A percentile compares a stretch with the other conserved stretches of the same genome.
These are phyloP conservation scores for Drosophila trichaetosa DNA, from an alignment of 2,888 invertebrate genomes.

Conservation along the genomic window DNA sequence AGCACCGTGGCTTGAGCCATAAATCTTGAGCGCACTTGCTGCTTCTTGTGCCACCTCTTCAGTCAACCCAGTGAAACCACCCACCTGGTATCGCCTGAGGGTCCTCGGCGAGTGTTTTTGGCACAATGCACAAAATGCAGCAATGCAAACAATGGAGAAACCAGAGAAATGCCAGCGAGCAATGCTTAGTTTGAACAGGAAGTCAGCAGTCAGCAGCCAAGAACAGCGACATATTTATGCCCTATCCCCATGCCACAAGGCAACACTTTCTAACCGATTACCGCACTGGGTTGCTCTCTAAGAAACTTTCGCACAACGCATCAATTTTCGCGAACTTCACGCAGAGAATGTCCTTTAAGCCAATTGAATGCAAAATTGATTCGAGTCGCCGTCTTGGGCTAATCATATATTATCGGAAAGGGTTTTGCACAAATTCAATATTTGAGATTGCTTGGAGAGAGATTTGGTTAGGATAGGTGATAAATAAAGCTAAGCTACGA, in stretches of 20 bases:
- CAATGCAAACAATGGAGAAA: conserved; percentile 58
- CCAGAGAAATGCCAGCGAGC: conserved; percentile 24
- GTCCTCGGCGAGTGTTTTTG: conserved; percentile 59
- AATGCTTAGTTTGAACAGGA: conserved; percentile 19
- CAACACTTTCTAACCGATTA: conserved; percentile 31
- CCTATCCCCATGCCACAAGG: conserved; percentile 45
- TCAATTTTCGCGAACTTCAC: conserved; percentile 24
- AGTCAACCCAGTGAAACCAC: not conserved
- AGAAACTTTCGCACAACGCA: conserved; percentile 18
- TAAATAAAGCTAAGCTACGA: not conserved
- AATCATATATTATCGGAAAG: not conserved
- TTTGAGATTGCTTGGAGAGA: not conserved
- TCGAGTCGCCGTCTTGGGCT: not conserved
- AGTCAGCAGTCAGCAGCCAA: conserved; percentile 8
- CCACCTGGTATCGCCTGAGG: conserved; percentile 67
- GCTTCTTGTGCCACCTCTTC: conserved; percentile 17
- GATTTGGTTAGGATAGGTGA: not conserved
- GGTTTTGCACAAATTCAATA: not conserved
- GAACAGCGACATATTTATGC: conserved; percentile 59
- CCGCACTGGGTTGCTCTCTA: conserved; percentile 15
- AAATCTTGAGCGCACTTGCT: conserved; percentile 75
- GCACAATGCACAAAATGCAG: conserved; percentile 76
- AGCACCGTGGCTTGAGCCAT: conserved; percentile 60
- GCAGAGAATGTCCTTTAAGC: not conserved
- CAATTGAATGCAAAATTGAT: not conserved